Evolutionary conservation across 1,140 invertebrate species (phyloP).

Genomic region (Philopotamus ludificatus): DNA sequence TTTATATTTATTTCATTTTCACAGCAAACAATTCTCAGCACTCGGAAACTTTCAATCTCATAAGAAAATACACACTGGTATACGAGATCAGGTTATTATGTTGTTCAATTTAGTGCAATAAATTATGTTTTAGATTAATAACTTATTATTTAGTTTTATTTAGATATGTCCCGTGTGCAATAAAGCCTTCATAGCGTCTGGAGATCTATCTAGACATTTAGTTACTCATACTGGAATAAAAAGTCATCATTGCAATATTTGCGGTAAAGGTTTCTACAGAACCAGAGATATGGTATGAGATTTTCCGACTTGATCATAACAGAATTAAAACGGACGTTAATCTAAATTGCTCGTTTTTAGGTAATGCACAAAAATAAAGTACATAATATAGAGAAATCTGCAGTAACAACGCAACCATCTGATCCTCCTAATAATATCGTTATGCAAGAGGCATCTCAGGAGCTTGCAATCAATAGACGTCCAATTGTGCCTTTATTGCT

Average conservation of each 20-base stretch:
- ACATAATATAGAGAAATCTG: constrained; percentile 17
- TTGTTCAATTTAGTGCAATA: constrained; percentile 4
- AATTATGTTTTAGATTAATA: constrained; percentile 10
- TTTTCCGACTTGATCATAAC: background rate
- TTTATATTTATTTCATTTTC: constrained; percentile 6
- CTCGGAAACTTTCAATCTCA: constrained; percentile 61
- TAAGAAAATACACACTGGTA: constrained; percentile 59
- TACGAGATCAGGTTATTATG: constrained; percentile 63
- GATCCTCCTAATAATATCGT: no score
- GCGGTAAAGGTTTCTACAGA: constrained; percentile 69
- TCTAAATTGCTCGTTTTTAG: constrained; percentile 21
- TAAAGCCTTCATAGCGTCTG: constrained; percentile 65
- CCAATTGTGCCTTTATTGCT: constrained; percentile 19
- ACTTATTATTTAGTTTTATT: constrained; percentile 9
- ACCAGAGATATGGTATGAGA: constrained; percentile 58
- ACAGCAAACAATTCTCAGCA: constrained; percentile 59
- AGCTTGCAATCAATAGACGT: constrained; percentile 10
- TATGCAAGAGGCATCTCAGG: background rate
- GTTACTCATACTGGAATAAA: constrained; percentile 73
- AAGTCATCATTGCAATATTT: constrained; percentile 73
- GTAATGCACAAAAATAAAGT: constrained; percentile 36
- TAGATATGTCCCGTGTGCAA: constrained; percentile 67
- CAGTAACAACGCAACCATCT: background rate
- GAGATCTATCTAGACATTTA: constrained; percentile 71
- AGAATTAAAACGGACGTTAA: background rate